Evolutionary conservation across 2,797 vertebrate genomes (phyloP).

Genomic region (Ctenochaetus hawaiiensis): DNA sequence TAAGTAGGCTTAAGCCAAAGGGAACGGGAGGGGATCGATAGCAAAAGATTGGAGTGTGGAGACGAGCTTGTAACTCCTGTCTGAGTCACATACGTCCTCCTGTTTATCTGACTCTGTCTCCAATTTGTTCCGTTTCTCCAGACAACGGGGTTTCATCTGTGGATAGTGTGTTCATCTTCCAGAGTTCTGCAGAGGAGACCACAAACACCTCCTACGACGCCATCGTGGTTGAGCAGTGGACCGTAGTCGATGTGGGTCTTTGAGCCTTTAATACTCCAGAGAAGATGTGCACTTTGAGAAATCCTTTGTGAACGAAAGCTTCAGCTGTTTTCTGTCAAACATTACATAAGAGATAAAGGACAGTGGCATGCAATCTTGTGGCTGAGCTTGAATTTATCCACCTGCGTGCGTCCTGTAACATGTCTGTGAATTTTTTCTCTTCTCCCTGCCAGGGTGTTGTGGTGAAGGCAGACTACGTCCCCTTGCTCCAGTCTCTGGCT

Average conservation of each 20-base stretch:
- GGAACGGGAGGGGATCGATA: conserved; percentile 51
- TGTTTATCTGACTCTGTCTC: conserved; percentile 39
- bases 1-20: conserved; percentile 58
- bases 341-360: conserved; percentile 25
- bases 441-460: conserved; percentile 86
- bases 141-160: conserved; percentile 87
- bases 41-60: conserved; percentile 53
- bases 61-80: conserved; percentile 46
- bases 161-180: conserved; percentile 96
- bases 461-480: conserved; percentile 94
- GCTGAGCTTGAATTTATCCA: conserved; percentile 12
- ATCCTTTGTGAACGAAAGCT: conserved; percentile 38
- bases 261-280: conserved; percentile 45
- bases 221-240: conserved; percentile 99
- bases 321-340: conserved; percentile 48
- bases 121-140: conserved; percentile 71
- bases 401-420: not conserved
- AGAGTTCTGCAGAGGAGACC: conserved; percentile 87
- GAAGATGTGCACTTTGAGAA: conserved; percentile 41
- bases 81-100: conserved; percentile 42
- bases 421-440: not conserved
- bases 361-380: not conserved
- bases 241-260: conserved; percentile 88
- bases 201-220: conserved; percentile 89
- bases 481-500: conserved; percentile 93